phyloP scores from a whole-genome alignment of 2,797 vertebrate species.

The Thaleichthys pacificus region DNA sequence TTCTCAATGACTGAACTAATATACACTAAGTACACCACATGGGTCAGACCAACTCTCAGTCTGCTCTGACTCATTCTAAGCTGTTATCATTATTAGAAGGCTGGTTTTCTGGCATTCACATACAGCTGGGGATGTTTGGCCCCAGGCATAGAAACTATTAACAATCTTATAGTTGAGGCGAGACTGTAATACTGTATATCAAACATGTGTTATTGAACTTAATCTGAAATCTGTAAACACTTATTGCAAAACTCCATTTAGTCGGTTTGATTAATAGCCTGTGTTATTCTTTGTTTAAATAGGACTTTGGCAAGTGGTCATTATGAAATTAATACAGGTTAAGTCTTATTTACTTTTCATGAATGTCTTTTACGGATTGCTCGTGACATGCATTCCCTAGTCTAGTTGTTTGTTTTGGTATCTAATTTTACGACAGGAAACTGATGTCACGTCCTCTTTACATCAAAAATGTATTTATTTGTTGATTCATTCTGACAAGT shows the following conservation, averaged over 20 bases:
- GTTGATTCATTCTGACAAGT: slow-evolving; percentile 43
- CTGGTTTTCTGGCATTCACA: slow-evolving; percentile 63
- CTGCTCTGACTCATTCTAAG: slow-evolving; percentile 51
- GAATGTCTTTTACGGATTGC: slow-evolving; percentile 20
- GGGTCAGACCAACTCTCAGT: slow-evolving; percentile 50
- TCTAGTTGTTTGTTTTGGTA: slow-evolving; percentile 33
- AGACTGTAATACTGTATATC: slow-evolving; percentile 16
- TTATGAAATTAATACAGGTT: neutral
- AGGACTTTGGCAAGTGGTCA: neutral
- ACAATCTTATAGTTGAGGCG: slow-evolving; percentile 63
- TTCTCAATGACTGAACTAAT: neutral
- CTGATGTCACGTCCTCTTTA: slow-evolving; percentile 30
- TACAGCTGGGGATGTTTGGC: slow-evolving; percentile 45
- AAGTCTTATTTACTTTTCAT: neutral
- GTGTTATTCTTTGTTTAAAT: neutral
- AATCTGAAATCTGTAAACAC: neutral
- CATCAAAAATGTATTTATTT: slow-evolving; percentile 36
- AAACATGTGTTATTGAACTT: neutral
- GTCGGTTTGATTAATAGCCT: neutral
- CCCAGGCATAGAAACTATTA: slow-evolving; percentile 72
- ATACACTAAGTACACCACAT: neutral
- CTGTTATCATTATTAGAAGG: slow-evolving; percentile 68
- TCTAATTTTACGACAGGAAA: slow-evolving; percentile 40
- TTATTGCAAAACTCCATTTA: neutral
- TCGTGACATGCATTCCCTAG: slow-evolving; percentile 14